A percentile compares a stretch with the other conserved stretches of the same genome.
These are phyloP conservation scores for Phoxinus dragarum DNA, from an alignment of 2,797 vertebrate genomes.

Conservation along the genomic window DNA sequence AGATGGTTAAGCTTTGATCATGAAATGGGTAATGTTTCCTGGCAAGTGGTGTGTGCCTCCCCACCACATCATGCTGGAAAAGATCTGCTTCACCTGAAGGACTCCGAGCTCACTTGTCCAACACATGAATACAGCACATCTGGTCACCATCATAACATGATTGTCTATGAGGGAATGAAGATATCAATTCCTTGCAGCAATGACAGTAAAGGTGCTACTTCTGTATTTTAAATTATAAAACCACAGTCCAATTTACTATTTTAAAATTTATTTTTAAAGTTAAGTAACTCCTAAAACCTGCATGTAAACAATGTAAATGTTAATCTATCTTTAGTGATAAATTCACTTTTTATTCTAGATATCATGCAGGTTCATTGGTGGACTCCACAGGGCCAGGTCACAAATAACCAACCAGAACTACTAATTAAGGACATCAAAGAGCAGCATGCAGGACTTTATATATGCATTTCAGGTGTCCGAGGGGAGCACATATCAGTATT, in stretches of 20 bases:
- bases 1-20: constrained; percentile 70
- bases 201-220: constrained; percentile 71
- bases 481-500: constrained; percentile 69
- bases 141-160: constrained; percentile 68
- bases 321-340: constrained; percentile 1
- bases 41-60: constrained; percentile 74
- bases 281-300: not conserved
- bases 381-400: constrained; percentile 75
- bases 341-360: constrained; percentile 64
- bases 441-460: constrained; percentile 71
- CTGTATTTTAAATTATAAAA: not conserved
- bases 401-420: constrained; percentile 69
- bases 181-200: constrained; percentile 72
- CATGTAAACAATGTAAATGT: not conserved
- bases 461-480: constrained; percentile 68
- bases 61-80: constrained; percentile 68
- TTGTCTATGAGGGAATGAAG: constrained; percentile 68
- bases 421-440: constrained; percentile 66
- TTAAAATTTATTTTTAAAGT: not conserved
- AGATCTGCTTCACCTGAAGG: constrained; percentile 74
- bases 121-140: constrained; percentile 36
- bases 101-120: constrained; percentile 73
- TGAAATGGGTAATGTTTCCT: constrained; percentile 67
- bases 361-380: constrained; percentile 70
- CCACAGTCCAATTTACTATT: not conserved